Evolutionary conservation across 2,888 invertebrate species (phyloP).

Genomic region (Sinodicranocentrus sp.): DNA sequence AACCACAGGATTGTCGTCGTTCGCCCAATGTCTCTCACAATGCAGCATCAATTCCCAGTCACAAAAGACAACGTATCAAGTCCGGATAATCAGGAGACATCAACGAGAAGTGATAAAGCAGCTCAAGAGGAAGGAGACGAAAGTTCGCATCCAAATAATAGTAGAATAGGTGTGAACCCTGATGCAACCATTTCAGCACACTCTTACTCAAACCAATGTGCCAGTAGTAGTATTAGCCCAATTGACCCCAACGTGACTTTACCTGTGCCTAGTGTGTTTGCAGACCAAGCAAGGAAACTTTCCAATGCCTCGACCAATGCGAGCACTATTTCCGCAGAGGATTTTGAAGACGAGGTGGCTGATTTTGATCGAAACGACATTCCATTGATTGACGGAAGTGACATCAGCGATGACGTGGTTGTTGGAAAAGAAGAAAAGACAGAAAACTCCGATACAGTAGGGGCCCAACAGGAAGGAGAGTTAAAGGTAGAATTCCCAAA

Average conservation of each 20-base stretch:
- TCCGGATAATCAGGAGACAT: constrained; percentile 36
- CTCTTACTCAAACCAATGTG: constrained; percentile 35
- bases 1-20: constrained; percentile 72
- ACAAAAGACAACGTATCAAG: constrained; percentile 43
- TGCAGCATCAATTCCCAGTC: constrained; percentile 24
- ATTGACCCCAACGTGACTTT: constrained; percentile 79
- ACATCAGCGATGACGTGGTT: constrained; percentile 48
- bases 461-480: constrained; percentile 55
- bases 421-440: constrained; percentile 58
- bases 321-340: constrained; percentile 64
- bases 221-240: constrained; percentile 67
- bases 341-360: constrained; percentile 67
- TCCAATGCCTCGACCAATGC: constrained; percentile 69
- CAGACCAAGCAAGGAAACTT: constrained; percentile 78
- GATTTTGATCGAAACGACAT: constrained; percentile 60
- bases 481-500: constrained; percentile 66
- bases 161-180: neutral
- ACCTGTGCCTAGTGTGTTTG: constrained; percentile 88
- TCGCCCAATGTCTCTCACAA: constrained; percentile 72
- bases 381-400: constrained; percentile 59
- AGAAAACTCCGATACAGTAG: constrained; percentile 43
- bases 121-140: constrained; percentile 54
- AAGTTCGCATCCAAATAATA: constrained; percentile 19
- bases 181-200: constrained; percentile 1
- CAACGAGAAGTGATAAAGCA: constrained; percentile 56